Base-by-base conservation (phyloP, 2,113 vertebrate species). In the Gobio gobio region DNA sequence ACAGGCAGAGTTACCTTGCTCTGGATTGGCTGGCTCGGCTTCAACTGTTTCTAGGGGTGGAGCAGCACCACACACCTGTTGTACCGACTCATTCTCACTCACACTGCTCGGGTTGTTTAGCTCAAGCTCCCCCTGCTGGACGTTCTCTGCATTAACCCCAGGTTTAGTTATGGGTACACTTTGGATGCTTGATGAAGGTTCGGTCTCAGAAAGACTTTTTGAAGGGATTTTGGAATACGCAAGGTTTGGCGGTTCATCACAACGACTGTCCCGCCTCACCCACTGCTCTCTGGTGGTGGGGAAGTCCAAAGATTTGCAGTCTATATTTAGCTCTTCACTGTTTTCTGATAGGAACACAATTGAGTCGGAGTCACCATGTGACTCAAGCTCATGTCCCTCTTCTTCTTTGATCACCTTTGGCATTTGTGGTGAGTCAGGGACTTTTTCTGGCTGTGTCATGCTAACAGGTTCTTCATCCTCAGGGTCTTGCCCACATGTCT, bases 31-130 rank as follows among this genome's bases (percentile, higher is more conserved):
- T 26, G 61, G 73, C 90, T 92, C 91, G 85, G 86, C 90, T 90
- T 92, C 78, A 93, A 95, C 93, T 0, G 86, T 66, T 0, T 92
- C 94, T 90, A 94, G 91, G 94, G 93, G 94, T 87, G 93, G 91
- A 90, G 90, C 78, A 74, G 81, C 78, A 85, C 85, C 89, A 88
- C 89, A 91, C 94, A 95, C 94, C 94, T 95, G 93, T 94, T 91
- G 92, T 85, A 81, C 90, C 93, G 94, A 93, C 93, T 93, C 92
- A 83, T 92, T 93, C 87, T 61, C 78, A 87, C 88, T 36, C 80
- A 75, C 74, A 82, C 61, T 20, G 87, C 3, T 3, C 14, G 64
- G 88, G 40, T 74, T 77, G 66, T 86, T 89, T 22, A 45, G 43
- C 33, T 88, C 86, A 74, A 87, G 90, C 89, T 79, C 93, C 89